Conservation (phyloP, 92 coral and sea anemone species). For the Metridium senile region DNA sequence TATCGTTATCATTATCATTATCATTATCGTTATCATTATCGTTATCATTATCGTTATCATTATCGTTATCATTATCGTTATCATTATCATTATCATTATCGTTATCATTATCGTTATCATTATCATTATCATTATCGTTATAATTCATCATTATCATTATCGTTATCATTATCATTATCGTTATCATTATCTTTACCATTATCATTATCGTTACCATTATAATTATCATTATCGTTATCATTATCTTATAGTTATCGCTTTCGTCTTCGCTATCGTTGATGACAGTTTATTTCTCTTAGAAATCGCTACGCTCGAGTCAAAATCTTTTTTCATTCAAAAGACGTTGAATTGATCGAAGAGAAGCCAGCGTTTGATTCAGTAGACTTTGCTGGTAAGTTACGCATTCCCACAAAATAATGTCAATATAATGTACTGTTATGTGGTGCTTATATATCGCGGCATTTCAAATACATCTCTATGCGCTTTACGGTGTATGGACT, state of each 20-base stretch:
- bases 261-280: neutral
- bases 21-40: no score
- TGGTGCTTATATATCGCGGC: neutral
- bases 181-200: neutral
- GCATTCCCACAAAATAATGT: neutral
- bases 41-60: no score
- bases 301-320: conserved; percentile 20
- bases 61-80: no score
- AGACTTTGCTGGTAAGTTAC: conserved; percentile 27
- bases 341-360: conserved; percentile 16
- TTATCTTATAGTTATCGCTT: neutral
- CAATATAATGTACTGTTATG: no score
- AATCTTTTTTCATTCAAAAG: conserved; percentile 14
- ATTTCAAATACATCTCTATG: no score
- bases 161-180: neutral
- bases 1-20: no score
- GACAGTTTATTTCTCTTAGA: conserved; percentile 5
- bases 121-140: neutral
- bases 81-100: no score
- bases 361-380: conserved; percentile 26
- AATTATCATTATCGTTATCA: neutral
- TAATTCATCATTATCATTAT: neutral
- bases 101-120: neutral
- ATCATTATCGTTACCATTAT: neutral
- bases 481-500: no score